phyloP scores from a whole-genome alignment of 2,888 invertebrate genomes.

The Catocala fraxini region DNA sequence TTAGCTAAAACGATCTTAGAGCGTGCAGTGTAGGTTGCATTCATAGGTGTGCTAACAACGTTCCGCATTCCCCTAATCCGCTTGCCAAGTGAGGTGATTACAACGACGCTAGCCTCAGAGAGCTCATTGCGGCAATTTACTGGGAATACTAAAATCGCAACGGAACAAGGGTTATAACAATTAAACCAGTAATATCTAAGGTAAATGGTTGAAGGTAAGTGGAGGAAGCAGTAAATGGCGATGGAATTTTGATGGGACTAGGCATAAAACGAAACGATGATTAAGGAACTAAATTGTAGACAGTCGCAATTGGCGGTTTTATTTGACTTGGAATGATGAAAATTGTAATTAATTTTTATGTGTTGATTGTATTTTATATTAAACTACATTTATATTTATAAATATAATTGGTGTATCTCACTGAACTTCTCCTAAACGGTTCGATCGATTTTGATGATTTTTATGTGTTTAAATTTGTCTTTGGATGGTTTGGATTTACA shows the following conservation, averaged over 20 bases:
- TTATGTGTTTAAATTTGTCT: too few species aligned
- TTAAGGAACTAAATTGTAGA: not conserved
- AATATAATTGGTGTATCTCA: too few species aligned
- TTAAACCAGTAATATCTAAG: conserved; percentile 14
- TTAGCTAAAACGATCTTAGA: not conserved
- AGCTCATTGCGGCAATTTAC: conserved; percentile 13
- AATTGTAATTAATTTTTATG: not conserved
- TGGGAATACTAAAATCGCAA: conserved; percentile 8
- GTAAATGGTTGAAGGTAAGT: conserved; percentile 9
- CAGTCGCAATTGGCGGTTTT: not conserved
- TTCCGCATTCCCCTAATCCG: conserved; percentile 6
- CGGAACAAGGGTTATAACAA: conserved; percentile 15
- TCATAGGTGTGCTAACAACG: conserved; percentile 6
- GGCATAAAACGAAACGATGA: conserved; percentile 1
- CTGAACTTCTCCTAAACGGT: too few species aligned
- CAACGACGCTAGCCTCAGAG: conserved; percentile 5
- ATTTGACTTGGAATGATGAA: not conserved
- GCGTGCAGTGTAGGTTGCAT: not conserved
- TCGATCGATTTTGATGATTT: too few species aligned
- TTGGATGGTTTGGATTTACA: too few species aligned
- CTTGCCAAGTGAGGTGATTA: conserved; percentile 17
- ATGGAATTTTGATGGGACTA: conserved; percentile 5
- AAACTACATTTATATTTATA: too few species aligned
- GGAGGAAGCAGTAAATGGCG: conserved; percentile 4
- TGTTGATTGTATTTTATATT: too few species aligned